Evolutionary conservation across 2,113 vertebrate species (phyloP).

Genomic region (Tetraodon nigroviridis): DNA sequence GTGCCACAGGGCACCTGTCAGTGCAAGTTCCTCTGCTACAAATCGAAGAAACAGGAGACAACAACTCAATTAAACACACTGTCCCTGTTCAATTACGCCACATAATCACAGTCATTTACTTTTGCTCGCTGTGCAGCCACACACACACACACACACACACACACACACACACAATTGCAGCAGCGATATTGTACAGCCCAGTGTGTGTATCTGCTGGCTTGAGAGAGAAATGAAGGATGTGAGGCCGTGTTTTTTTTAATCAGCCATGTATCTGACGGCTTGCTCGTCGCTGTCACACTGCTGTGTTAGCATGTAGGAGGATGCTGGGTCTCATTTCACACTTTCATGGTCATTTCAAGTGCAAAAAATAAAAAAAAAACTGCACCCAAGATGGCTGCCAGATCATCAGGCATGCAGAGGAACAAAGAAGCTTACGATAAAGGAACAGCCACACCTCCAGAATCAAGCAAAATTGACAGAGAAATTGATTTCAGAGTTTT

Average conservation of each 20-base stretch:
- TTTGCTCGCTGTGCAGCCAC: conserved; percentile 52
- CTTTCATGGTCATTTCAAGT: too few species aligned
- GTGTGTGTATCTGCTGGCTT: neutral
- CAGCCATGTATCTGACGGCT: too few species aligned
- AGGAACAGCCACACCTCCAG: too few species aligned
- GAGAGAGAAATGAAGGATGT: conserved; percentile 18
- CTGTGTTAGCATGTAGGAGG: too few species aligned
- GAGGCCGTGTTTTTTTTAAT: neutral
- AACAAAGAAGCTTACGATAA: too few species aligned
- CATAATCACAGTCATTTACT: conserved; percentile 75
- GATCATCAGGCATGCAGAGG: too few species aligned
- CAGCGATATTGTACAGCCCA: conserved; percentile 25
- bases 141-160: conserved; percentile 51
- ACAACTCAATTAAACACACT: conserved; percentile 76
- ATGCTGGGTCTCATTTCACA: too few species aligned
- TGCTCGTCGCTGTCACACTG: too few species aligned
- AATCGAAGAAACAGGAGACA: conserved; percentile 65
- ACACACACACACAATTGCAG: conserved; percentile 16
- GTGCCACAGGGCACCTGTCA: conserved; percentile 63
- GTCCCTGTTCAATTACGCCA: conserved; percentile 76
- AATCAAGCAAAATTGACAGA: too few species aligned
- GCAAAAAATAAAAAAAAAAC: too few species aligned
- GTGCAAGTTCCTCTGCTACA: conserved; percentile 50
- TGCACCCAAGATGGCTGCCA: too few species aligned
- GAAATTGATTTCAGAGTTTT: too few species aligned